A percentile compares a stretch with the other conserved stretches of the same genome.
phyloP scores from a whole-genome alignment of 2,888 invertebrate genomes.

The Watsonalla cultraria region DNA sequence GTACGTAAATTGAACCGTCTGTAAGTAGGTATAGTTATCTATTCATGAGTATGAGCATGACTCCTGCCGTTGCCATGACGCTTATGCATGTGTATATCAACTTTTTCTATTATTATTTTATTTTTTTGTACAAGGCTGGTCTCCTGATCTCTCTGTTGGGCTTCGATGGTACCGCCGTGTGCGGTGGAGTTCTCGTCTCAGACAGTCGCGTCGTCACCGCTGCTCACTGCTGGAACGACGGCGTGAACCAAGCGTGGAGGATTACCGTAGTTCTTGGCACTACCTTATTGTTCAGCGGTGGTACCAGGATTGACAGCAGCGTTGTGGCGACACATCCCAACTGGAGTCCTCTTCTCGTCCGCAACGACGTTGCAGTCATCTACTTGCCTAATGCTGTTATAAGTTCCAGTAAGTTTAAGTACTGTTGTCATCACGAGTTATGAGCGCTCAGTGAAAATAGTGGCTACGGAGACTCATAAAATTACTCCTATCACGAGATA shows the following conservation, averaged over 20 bases:
- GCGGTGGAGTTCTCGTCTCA: conserved; percentile 44
- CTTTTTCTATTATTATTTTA: not conserved
- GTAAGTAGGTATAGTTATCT: too few relatives aligned
- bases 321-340: conserved; percentile 32
- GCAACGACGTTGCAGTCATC: conserved; percentile 46
- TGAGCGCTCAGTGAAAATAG: too few relatives aligned
- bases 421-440: too few relatives aligned
- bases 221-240: conserved; percentile 61
- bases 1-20: too few relatives aligned
- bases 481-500: too few relatives aligned
- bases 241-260: conserved; percentile 39
- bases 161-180: conserved; percentile 29
- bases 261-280: conserved; percentile 47
- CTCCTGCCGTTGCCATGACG: too few relatives aligned
- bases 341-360: conserved; percentile 34
- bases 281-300: conserved; percentile 36
- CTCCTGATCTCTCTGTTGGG: conserved; percentile 30
- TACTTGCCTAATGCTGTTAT: conserved; percentile 28
- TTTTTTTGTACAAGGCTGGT: conserved; percentile 29
- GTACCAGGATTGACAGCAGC: conserved; percentile 32
- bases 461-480: too few relatives aligned
- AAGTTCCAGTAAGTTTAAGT: conserved; percentile 28
- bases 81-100: too few relatives aligned
- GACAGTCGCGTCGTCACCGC: conserved; percentile 38
- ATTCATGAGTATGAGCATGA: too few relatives aligned